A percentile compares a stretch with the other conserved stretches of the same genome.
Conservation (phyloP, 2,797 vertebrate species). For the Sparus aurata region DNA sequence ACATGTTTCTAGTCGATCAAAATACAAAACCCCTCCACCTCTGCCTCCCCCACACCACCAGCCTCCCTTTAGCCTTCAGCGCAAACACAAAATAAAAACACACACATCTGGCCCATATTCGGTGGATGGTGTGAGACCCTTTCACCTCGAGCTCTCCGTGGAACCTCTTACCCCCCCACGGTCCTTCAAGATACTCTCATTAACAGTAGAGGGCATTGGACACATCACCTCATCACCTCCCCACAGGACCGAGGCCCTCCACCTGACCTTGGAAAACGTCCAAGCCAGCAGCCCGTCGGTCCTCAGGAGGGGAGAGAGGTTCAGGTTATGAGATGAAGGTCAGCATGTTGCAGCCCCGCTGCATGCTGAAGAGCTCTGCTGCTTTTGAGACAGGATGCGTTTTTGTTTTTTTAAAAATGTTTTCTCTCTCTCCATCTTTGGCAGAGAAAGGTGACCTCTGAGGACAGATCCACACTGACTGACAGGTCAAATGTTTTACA, state of each 20-base stretch:
- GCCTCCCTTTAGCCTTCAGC: constrained; percentile 3
- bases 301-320: constrained; percentile 58
- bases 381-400: constrained; percentile 29
- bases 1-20: background rate
- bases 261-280: constrained; percentile 73
- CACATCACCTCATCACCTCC: constrained; percentile 64
- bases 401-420: background rate
- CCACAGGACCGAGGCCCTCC: constrained; percentile 50
- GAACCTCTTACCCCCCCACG: constrained; percentile 19
- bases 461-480: constrained; percentile 7
- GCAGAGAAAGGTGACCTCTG: constrained; percentile 4
- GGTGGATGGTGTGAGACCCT: constrained; percentile 28
- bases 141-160: constrained; percentile 34
- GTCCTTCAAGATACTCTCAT: constrained; percentile 57
- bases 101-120: constrained; percentile 27
- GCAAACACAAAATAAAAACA: constrained; percentile 3
- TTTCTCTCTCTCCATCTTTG: constrained; percentile 20
- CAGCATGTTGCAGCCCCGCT: constrained; percentile 34
- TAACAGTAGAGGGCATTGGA: constrained; percentile 69
- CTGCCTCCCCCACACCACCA: background rate
- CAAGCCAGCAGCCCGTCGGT: constrained; percentile 58
- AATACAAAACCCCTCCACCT: background rate
- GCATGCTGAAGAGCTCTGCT: constrained; percentile 65
- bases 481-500: constrained; percentile 24
- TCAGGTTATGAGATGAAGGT: constrained; percentile 72